These are phyloP conservation scores for Oeneis ivallda DNA, from an alignment of 2,888 invertebrate genomes.

Conservation along the genomic window DNA sequence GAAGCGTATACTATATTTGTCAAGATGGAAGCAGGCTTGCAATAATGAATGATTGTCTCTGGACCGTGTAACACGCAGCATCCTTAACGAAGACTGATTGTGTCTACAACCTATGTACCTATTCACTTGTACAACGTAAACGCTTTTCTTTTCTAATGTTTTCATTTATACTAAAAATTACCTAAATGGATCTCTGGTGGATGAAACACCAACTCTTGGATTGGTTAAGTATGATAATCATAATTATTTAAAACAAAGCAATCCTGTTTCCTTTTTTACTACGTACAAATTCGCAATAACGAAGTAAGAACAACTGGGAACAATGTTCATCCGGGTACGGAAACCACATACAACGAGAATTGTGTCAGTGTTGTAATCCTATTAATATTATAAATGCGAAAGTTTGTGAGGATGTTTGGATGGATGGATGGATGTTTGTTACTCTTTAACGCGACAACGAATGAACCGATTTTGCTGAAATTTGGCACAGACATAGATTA, in stretches of 20 bases:
- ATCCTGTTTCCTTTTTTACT: not conserved
- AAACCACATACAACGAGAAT: slow-evolving; percentile 3
- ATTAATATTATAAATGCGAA: no score
- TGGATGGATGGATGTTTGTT: no score
- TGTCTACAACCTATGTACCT: not conserved
- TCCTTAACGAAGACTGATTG: slow-evolving; percentile 26
- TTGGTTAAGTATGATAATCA: no score
- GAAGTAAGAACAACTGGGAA: slow-evolving; percentile 3
- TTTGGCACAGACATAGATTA: no score
- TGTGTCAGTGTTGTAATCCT: slow-evolving; percentile 3
- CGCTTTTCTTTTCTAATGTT: not conserved
- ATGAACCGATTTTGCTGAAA: no score
- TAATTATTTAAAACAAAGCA: not conserved
- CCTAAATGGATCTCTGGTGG: no score
- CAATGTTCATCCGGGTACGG: slow-evolving; percentile 12
- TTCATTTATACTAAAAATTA: not conserved
- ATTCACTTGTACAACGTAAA: not conserved
- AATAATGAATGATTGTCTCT: slow-evolving; percentile 22
- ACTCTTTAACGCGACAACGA: no score
- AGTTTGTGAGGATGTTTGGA: no score
- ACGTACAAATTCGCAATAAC: not conserved
- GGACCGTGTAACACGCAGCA: slow-evolving; percentile 17
- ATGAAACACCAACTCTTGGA: no score
- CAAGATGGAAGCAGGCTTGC: slow-evolving; percentile 11
- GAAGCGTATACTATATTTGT: slow-evolving; percentile 7